These are phyloP conservation scores for Diadumene lineata DNA, from an alignment of 92 coral and sea anemone genomes.

Conservation along the genomic window DNA sequence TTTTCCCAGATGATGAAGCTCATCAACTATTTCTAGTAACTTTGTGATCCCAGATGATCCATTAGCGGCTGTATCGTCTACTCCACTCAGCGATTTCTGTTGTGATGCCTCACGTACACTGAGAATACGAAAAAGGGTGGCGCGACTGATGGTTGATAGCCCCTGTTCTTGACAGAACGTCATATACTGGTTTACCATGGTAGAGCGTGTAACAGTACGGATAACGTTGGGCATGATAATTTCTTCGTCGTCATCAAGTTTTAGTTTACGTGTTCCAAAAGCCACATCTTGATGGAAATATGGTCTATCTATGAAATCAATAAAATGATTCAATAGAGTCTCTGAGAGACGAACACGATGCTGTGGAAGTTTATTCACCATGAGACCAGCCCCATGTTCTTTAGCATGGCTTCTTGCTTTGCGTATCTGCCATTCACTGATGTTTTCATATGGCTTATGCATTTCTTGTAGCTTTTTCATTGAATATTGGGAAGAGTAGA, in stretches of 20 bases:
- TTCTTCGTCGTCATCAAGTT: constrained; percentile 49
- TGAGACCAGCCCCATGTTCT: constrained; percentile 41
- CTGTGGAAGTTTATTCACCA: constrained; percentile 23
- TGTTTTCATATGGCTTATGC: constrained; percentile 38
- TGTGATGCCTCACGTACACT: constrained; percentile 62
- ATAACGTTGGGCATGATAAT: constrained; percentile 51
- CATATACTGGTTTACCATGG: constrained; percentile 53
- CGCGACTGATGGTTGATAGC: constrained; percentile 37
- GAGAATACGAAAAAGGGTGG: constrained; percentile 48
- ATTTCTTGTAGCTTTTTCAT: constrained; percentile 35
- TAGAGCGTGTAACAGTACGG: constrained; percentile 60
- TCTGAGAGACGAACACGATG: constrained; percentile 45
- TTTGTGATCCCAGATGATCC: constrained; percentile 60
- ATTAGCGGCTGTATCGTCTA: constrained; percentile 70
- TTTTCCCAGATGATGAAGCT: constrained; percentile 30
- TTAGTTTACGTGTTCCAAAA: constrained; percentile 50
- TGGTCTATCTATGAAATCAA: constrained; percentile 46
- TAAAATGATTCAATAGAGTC: constrained; percentile 49
- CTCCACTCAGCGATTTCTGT: constrained; percentile 49
- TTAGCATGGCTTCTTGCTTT: constrained; percentile 50
- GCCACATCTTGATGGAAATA: constrained; percentile 57
- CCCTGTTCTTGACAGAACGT: constrained; percentile 50
- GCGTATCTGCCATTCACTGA: constrained; percentile 52
- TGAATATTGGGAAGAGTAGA: constrained; percentile 41
- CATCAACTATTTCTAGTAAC: constrained; percentile 40